These are phyloP conservation scores for Coracopsis vasa DNA, from an alignment of 2,113 vertebrate genomes.

Conservation along the genomic window DNA sequence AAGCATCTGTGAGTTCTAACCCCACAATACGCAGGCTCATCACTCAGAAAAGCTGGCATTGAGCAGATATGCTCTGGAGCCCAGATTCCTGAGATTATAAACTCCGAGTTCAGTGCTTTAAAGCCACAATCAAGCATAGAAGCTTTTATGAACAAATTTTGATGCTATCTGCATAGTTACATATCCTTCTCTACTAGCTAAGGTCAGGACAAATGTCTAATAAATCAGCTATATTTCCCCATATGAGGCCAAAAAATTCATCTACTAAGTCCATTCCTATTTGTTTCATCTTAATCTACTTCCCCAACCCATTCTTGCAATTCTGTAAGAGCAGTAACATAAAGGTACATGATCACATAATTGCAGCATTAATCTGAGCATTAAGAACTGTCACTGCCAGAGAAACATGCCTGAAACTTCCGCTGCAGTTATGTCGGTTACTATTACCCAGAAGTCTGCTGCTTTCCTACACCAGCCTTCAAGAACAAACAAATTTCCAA, in stretches of 20 bases:
- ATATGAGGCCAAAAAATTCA: background rate
- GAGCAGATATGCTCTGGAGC: background rate
- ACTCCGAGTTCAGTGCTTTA: background rate
- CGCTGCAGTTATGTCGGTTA: background rate
- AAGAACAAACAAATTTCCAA: background rate
- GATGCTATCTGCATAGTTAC: background rate
- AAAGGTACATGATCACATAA: background rate
- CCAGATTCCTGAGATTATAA: background rate
- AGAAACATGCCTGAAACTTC: background rate
- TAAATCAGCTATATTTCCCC: background rate
- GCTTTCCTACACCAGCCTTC: background rate
- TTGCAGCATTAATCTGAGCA: background rate
- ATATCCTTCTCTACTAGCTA: background rate
- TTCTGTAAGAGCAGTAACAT: background rate
- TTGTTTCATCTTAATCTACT: background rate
- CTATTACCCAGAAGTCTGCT: background rate
- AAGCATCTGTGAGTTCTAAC: background rate
- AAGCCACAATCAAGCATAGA: background rate
- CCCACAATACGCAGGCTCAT: background rate
- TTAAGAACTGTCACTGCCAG: background rate
- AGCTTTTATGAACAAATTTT: background rate
- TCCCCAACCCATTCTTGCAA: background rate
- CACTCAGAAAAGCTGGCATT: background rate
- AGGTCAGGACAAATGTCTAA: background rate
- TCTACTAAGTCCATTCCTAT: background rate